phyloP scores from a whole-genome alignment of 2,113 vertebrate species.

The Mastomys natalensis region DNA sequence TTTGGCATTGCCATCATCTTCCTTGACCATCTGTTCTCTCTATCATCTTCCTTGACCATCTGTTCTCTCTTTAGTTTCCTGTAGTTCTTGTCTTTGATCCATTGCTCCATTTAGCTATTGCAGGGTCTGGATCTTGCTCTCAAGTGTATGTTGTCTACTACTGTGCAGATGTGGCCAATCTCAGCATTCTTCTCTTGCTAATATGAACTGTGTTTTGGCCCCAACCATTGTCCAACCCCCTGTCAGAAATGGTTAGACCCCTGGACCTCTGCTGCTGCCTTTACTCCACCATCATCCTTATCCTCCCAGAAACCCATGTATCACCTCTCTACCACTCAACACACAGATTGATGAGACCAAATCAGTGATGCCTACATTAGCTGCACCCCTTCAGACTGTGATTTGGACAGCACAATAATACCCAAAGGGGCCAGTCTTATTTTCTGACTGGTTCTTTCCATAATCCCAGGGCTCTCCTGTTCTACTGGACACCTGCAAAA shows the following conservation, averaged over 20 bases:
- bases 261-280: neutral
- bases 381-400: neutral
- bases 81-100: neutral
- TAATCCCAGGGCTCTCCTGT: neutral
- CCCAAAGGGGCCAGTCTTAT: neutral
- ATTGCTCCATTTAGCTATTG: neutral
- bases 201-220: neutral
- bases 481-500: neutral
- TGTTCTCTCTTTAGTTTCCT: neutral
- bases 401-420: neutral
- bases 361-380: neutral
- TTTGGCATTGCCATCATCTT: too few relatives aligned
- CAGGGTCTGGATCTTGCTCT: neutral
- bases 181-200: neutral
- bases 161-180: neutral
- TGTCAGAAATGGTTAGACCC: neutral
- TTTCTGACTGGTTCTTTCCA: neutral
- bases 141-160: neutral
- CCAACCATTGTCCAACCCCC: neutral
- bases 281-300: neutral
- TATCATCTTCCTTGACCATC: neutral
- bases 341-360: neutral
- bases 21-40: neutral
- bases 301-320: neutral
- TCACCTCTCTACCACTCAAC: neutral